Conservation (phyloP, 2,888 invertebrate genomes). For the Papilio elwesi region DNA sequence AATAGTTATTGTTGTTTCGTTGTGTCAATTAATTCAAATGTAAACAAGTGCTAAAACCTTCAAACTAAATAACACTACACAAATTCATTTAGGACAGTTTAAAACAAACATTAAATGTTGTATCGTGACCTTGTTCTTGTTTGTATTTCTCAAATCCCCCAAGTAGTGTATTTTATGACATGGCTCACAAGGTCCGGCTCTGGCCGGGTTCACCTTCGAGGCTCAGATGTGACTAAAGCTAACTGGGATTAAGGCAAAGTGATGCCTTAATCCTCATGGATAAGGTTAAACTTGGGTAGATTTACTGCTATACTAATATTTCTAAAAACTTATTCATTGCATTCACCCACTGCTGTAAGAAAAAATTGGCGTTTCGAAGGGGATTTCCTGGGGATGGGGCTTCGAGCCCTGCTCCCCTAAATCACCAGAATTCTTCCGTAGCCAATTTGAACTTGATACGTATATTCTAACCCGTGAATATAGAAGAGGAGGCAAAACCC, state of each 20-base stretch:
- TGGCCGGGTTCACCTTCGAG: not conserved
- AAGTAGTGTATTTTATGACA: not conserved
- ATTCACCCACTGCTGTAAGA: too few relatives aligned
- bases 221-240: not conserved
- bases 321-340: too few relatives aligned
- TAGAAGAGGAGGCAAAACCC: too few relatives aligned
- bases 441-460: too few relatives aligned
- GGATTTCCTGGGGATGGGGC: too few relatives aligned
- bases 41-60: not conserved
- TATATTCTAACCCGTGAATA: too few relatives aligned
- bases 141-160: not conserved
- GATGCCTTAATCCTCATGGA: not conserved
- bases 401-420: too few relatives aligned
- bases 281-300: too few relatives aligned
- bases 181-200: not conserved
- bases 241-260: too few relatives aligned
- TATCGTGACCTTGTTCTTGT: not conserved
- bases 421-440: too few relatives aligned
- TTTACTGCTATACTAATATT: too few relatives aligned
- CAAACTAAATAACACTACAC: not conserved
- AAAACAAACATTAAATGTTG: constrained; percentile 10
- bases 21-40: not conserved
- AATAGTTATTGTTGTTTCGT: constrained; percentile 8
- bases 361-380: too few relatives aligned
- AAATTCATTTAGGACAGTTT: constrained; percentile 3